phyloP scores from a whole-genome alignment of 2,888 invertebrate species.

The Phragmatobia fuliginosa region DNA sequence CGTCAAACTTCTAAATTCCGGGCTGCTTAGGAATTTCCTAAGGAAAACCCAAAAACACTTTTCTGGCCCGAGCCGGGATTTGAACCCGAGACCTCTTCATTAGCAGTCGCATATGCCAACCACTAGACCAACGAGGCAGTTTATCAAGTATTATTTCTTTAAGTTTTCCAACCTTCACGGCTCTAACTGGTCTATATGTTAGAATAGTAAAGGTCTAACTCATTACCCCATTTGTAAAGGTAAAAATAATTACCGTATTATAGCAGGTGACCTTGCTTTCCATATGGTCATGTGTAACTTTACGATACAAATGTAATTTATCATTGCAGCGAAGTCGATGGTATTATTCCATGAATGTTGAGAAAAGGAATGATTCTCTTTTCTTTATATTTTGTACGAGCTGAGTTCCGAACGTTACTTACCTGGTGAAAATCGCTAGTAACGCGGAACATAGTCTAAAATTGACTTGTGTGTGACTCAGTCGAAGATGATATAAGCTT shows the following conservation, averaged over 20 bases:
- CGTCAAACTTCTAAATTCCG: too few species aligned
- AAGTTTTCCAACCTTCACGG: constrained; percentile 23
- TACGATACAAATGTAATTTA: constrained; percentile 24
- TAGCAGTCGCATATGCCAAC: too few species aligned
- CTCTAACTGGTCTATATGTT: constrained; percentile 26
- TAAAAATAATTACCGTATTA: constrained; percentile 42
- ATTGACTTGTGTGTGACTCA: too few species aligned
- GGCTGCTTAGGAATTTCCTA: too few species aligned
- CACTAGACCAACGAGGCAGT: too few species aligned
- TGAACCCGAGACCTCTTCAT: too few species aligned
- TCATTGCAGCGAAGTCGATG: constrained; percentile 14
- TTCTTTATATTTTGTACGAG: neutral
- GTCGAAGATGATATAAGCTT: too few species aligned
- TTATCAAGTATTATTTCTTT: neutral
- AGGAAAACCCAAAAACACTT: too few species aligned
- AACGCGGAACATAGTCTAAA: too few species aligned
- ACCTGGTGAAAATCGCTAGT: too few species aligned
- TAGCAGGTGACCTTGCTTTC: constrained; percentile 49
- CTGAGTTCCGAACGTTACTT: too few species aligned
- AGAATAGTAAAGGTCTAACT: constrained; percentile 46
- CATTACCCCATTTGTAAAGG: constrained; percentile 40
- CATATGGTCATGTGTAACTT: constrained; percentile 27
- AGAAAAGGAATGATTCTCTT: neutral
- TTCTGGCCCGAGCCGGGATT: too few species aligned
- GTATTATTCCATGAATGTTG: neutral